Evolutionary conservation across 1,140 invertebrate genomes (phyloP), one percentile per base, ranked within the genome.

Genomic region (Vanessa tameamea): DNA sequence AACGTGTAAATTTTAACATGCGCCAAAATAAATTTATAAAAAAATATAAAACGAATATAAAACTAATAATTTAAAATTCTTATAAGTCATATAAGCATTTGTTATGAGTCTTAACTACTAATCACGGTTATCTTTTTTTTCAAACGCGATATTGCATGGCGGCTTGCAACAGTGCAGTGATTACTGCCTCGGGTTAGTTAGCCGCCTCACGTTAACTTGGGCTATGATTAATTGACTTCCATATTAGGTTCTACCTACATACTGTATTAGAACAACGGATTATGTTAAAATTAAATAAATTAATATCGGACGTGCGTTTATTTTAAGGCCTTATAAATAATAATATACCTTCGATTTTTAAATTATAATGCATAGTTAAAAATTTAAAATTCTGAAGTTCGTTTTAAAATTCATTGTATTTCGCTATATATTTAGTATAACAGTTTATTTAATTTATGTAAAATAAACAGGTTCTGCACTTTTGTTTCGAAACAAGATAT

Each of bases 101-200:
- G 48, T 51, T 51, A 43, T 15, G 48, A 51, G 48, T 12, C 48
- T 43, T 43, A 43, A 51, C 53, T n/a, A 55, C n/a, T 67, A 67
- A 67, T 67, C 31, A 69, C 31, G 53, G 23, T 43, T 57, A 57
- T 23, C 66, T 50, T 2, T 53, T 47, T 57, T 55, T 47, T 47
- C 72, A 80, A 84, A 85, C 82, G 82, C 84, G 78, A 86, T 82
- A 79, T 86, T 61, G 83, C 83, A 79, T 85, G 83, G 79, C 69
- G 20, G 43, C 69, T 26, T 80, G 78, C 78, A 82, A 23, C 72
- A 74, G 57, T 78, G 77, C 82, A 73, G 63, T 85, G 74, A 80
- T 85, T 75, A 67, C 78, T 74, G 78, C 78, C 76, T 61, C 57
- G 51, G 76, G 77, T 55, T 55, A 65, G 70, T 63, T 72, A 61